These are phyloP conservation scores for Bettongia penicillata DNA, from an alignment of 2,113 vertebrate genomes.

Conservation along the genomic window DNA sequence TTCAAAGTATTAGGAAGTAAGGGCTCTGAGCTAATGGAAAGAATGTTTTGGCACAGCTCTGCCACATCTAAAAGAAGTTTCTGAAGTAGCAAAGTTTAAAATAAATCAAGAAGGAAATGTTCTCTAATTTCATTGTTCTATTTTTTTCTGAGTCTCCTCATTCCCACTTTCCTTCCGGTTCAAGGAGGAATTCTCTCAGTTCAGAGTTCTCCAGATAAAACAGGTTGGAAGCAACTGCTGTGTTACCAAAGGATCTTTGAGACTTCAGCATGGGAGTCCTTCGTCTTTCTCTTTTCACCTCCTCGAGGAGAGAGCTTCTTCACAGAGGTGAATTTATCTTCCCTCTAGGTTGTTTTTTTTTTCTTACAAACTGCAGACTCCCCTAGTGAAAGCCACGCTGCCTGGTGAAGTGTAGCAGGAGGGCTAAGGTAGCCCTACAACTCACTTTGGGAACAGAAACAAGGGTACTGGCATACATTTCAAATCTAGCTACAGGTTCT, in stretches of 20 bases:
- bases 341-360: background rate
- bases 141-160: background rate
- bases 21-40: background rate
- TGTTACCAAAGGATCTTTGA: background rate
- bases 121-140: rapidly evolving
- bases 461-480: background rate
- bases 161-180: background rate
- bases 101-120: background rate
- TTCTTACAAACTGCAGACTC: background rate
- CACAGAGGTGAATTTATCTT: background rate
- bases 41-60: background rate
- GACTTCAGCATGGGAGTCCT: background rate
- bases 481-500: background rate
- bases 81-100: conserved; percentile 40
- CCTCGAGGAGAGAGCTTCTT: background rate
- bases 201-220: background rate
- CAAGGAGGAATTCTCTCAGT: background rate
- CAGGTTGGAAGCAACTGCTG: background rate
- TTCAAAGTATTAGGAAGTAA: conserved; percentile 39
- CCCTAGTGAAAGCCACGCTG: background rate
- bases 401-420: background rate
- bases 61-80: conserved; percentile 8
- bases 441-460: background rate
- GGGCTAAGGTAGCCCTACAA: background rate
- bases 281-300: background rate